Evolutionary conservation across 2,888 invertebrate species (phyloP).

Genomic region (Oxycera nigricornis): DNA sequence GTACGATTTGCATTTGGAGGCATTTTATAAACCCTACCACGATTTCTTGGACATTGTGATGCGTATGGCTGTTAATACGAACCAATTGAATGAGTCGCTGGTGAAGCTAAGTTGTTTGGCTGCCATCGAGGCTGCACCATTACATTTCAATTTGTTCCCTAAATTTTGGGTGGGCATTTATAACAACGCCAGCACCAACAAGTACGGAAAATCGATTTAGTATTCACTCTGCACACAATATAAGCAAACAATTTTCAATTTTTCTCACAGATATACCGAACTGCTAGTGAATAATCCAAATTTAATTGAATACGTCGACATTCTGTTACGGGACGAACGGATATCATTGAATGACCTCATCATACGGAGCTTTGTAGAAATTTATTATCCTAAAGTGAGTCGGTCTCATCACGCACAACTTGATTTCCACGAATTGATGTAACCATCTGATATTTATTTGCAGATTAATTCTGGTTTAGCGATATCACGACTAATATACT

Average conservation of each 20-base stretch:
- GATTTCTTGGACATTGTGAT: conserved; percentile 84
- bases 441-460: background rate
- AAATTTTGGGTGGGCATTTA: conserved; percentile 91
- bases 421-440: background rate
- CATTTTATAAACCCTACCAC: conserved; percentile 88
- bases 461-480: conserved; percentile 59
- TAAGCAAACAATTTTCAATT: background rate
- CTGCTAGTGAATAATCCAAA: conserved; percentile 83
- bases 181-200: conserved; percentile 63
- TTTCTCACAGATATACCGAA: conserved; percentile 72
- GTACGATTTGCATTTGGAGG: conserved; percentile 76
- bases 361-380: conserved; percentile 86
- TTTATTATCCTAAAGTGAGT: conserved; percentile 86
- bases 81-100: conserved; percentile 84
- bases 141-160: conserved; percentile 88
- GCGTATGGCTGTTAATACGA: conserved; percentile 86
- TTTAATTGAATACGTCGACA: conserved; percentile 88
- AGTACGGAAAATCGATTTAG: conserved; percentile 53
- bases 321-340: conserved; percentile 87
- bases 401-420: background rate
- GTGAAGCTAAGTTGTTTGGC: conserved; percentile 88
- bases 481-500: conserved; percentile 60
- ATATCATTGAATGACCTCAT: conserved; percentile 82
- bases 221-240: conserved; percentile 2
- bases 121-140: conserved; percentile 87